phyloP scores from a whole-genome alignment of 2,113 vertebrate genomes.

The Alectura lathami region DNA sequence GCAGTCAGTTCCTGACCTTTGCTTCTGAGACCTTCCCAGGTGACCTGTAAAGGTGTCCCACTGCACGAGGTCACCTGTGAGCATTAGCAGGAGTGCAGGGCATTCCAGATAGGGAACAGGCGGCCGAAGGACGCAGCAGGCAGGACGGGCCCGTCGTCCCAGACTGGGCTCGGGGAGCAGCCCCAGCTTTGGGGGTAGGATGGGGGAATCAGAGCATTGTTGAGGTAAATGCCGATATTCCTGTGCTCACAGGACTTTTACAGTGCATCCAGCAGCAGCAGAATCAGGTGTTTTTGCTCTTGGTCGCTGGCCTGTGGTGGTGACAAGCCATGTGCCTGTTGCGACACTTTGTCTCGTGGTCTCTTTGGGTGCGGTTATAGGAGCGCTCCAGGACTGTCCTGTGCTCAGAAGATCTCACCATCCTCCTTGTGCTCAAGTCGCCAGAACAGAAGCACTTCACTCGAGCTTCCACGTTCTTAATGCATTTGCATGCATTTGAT shows the following conservation, averaged over 20 bases:
- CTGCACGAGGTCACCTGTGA: background rate
- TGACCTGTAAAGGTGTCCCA: background rate
- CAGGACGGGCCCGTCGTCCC: background rate
- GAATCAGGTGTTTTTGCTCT: too few species aligned
- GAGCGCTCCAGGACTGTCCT: background rate
- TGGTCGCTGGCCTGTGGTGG: background rate
- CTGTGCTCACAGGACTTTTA: accelerated
- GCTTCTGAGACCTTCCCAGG: background rate
- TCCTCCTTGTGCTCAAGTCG: background rate
- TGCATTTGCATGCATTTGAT: constrained; percentile 31
- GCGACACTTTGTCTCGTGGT: background rate
- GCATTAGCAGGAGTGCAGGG: background rate
- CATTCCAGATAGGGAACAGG: background rate
- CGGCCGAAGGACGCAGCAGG: background rate
- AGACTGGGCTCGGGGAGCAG: background rate
- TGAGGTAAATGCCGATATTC: background rate
- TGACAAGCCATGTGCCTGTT: background rate
- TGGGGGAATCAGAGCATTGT: accelerated
- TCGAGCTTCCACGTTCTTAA: background rate
- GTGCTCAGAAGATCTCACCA: background rate
- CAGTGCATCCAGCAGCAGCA: background rate
- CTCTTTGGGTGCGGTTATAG: background rate
- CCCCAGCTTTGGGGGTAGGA: background rate
- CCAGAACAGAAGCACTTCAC: background rate
- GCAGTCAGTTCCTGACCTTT: accelerated